Evolutionary conservation across 1,140 invertebrate species (phyloP), one percentile per base, ranked within the genome.

Genomic region (Drosophila ambigua): DNA sequence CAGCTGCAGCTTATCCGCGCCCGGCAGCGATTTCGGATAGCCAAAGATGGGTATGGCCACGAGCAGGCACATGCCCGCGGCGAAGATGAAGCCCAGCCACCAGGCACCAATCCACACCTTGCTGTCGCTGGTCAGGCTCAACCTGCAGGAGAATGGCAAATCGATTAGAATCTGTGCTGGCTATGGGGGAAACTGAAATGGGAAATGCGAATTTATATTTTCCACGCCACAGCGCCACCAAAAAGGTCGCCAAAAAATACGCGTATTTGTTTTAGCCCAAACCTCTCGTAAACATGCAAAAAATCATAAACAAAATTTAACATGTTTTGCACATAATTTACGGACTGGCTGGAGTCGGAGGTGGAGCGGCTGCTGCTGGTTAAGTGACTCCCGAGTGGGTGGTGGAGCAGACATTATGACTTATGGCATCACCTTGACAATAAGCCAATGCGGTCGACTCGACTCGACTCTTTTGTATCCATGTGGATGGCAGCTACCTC

Each of bases 51-150:
- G 96, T 55, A 96, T 84, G 0, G 95, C 94, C 4, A 96, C 93
- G 0, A 95, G 77, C 11, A 96, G 91, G 75, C 95, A 95, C 9
- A 95, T 84, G 1, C 94, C 13, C 0, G 94, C 95, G 0, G 94
- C 94, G 0, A 95, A 92, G 4, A 97, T 91, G 82, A 97, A 97
- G 5, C 96, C 96, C 31, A 97, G 93, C 96, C 96, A 97, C 96
- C 96, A 97, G 24, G 96, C 96, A 7, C 96, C 96, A 46, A 97
- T 94, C 96, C 96, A 97, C 1, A 95, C 93, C 23, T 95, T 96
- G 88, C 95, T 96, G 20, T 94, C 92, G 0, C 95, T 93, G 5
- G 94, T 95, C 54, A 96, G 91, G n/a, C 95, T 95, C 20, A 95
- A 87, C 69, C 95, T 96, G 90, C 4, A 71, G 58, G 11, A 50